Conservation (phyloP, 2,888 invertebrate species). For the Rhagophthalmus giganteus region DNA sequence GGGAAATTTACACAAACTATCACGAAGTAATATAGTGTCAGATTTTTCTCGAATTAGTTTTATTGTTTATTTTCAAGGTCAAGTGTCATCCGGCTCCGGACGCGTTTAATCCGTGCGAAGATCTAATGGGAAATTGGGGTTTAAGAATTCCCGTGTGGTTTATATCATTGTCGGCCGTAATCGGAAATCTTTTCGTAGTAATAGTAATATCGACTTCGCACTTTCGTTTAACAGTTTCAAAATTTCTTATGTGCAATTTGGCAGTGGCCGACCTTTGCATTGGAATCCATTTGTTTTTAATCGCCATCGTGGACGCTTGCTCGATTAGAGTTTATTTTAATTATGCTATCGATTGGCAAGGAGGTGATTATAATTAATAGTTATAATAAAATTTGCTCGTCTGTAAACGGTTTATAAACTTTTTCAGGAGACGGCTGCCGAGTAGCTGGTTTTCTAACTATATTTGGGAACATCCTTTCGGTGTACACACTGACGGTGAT, state of each 20-base stretch:
- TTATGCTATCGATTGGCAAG: conserved; percentile 70
- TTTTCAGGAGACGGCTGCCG: conserved; percentile 61
- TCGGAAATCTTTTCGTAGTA: conserved; percentile 68
- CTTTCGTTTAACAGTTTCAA: conserved; percentile 58
- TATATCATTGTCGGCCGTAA: conserved; percentile 62
- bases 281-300: conserved; percentile 64
- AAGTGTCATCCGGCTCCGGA: conserved; percentile 62
- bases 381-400: too few species aligned
- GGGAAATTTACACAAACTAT: conserved; percentile 49
- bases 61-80: conserved; percentile 50
- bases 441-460: conserved; percentile 67
- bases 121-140: conserved; percentile 64
- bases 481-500: conserved; percentile 69
- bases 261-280: conserved; percentile 70
- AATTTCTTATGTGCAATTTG: conserved; percentile 69
- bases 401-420: too few species aligned
- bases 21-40: conserved; percentile 52
- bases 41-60: too few species aligned
- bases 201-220: conserved; percentile 60
- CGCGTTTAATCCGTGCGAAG: conserved; percentile 68
- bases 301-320: conserved; percentile 65
- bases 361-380: too few species aligned
- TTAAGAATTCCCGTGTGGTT: conserved; percentile 66
- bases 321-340: conserved; percentile 69
- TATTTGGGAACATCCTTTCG: conserved; percentile 66